A percentile compares a stretch with the other conserved stretches of the same genome.
Evolutionary conservation across 2,888 invertebrate genomes (phyloP).

Genomic region (Plebejus melissa): DNA sequence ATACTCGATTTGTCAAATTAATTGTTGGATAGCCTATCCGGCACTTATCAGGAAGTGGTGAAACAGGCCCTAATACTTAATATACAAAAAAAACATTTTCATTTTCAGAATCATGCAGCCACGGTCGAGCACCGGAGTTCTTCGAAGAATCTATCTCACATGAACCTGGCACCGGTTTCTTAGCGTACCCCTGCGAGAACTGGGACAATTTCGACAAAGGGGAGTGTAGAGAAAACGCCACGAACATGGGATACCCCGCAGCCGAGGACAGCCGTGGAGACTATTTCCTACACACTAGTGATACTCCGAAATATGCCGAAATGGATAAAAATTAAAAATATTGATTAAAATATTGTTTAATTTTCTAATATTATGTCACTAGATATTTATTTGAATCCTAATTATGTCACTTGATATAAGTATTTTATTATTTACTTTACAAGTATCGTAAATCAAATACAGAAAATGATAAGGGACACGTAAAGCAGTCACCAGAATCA

Average conservation of each 20-base stretch:
- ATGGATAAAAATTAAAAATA: neutral
- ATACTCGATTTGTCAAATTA: no score
- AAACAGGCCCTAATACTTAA: no score
- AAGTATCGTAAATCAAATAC: no score
- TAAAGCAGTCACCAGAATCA: no score
- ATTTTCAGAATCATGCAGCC: slow-evolving; percentile 82
- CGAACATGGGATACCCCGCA: slow-evolving; percentile 78
- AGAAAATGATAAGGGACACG: no score
- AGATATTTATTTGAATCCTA: no score
- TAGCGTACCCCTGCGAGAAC: slow-evolving; percentile 76
- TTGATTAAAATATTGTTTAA: no score
- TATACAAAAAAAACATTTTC: neutral
- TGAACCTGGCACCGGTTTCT: slow-evolving; percentile 65
- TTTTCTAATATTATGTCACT: no score
- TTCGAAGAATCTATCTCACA: slow-evolving; percentile 82
- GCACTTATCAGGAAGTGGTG: no score
- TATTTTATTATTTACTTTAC: neutral
- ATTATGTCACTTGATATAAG: neutral
- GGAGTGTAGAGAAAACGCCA: slow-evolving; percentile 53
- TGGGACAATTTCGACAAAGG: slow-evolving; percentile 68
- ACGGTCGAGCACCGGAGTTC: slow-evolving; percentile 80
- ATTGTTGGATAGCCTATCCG: no score
- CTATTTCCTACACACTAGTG: slow-evolving; percentile 80
- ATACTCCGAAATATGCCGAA: slow-evolving; percentile 73
- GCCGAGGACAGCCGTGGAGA: slow-evolving; percentile 61